phyloP scores from a whole-genome alignment of 1,140 invertebrate species.

The Drosophila bocqueti region DNA sequence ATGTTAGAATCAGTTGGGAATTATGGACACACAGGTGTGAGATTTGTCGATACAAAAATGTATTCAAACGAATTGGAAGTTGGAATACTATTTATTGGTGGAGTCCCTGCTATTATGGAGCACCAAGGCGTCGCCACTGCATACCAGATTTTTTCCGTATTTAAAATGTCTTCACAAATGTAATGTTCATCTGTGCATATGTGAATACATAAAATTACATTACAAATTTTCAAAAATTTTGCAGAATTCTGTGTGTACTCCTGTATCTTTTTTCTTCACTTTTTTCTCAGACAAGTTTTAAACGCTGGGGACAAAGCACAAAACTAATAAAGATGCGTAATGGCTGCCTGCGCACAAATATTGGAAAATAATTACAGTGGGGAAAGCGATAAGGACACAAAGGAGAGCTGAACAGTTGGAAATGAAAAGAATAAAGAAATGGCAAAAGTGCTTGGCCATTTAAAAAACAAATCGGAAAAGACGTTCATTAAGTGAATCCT shows the following conservation, averaged over 20 bases:
- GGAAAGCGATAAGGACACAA: constrained; percentile 14
- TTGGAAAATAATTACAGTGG: constrained; percentile 74
- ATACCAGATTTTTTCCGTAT: too few relatives aligned
- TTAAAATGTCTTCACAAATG: too few relatives aligned
- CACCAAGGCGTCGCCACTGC: too few relatives aligned
- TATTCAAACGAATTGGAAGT: too few relatives aligned
- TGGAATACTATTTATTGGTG: too few relatives aligned
- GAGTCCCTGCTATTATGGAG: too few relatives aligned
- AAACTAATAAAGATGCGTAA: constrained; percentile 80
- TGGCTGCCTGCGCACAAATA: constrained; percentile 75
- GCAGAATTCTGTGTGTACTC: not conserved
- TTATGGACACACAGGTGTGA: too few relatives aligned
- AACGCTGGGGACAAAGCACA: constrained; percentile 45
- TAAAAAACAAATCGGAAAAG: not conserved
- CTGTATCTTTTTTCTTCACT: not conserved
- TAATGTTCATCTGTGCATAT: not conserved
- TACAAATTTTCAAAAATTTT: not conserved
- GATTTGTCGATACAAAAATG: too few relatives aligned
- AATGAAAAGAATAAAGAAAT: not conserved
- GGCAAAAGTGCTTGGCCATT: not conserved
- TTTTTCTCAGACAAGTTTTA: constrained; percentile 24
- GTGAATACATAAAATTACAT: too few relatives aligned
- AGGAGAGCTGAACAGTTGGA: not conserved
- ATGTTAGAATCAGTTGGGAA: too few relatives aligned
- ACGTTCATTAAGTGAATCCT: not conserved